Evolutionary conservation across 2,888 invertebrate species (phyloP).

Genomic region (Drosophila acutilabella): DNA sequence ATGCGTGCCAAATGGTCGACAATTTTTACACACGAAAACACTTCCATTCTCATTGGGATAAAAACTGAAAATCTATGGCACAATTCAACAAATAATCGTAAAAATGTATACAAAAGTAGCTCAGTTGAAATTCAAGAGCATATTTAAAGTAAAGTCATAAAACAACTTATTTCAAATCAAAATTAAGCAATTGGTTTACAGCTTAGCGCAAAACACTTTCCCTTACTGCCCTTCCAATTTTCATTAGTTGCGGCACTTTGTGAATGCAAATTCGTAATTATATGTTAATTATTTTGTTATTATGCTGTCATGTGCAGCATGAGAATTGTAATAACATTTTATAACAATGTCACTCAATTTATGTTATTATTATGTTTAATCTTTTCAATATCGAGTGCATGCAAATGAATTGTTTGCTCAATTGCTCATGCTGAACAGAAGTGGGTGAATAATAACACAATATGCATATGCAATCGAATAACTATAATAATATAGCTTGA

Average conservation of each 20-base stretch:
- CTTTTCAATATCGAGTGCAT: slow-evolving; percentile 30
- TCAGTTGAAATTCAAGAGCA: not conserved
- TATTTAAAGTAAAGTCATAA: too few relatives aligned
- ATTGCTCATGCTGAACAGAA: slow-evolving; percentile 24
- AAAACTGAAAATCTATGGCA: slow-evolving; percentile 13
- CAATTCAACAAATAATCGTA: not conserved
- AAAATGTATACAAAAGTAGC: not conserved
- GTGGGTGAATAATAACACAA: not conserved
- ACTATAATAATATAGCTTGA: not conserved
- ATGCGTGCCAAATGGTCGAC: slow-evolving; percentile 70
- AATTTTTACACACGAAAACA: slow-evolving; percentile 43
- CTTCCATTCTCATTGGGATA: not conserved
- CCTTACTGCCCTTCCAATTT: not conserved
- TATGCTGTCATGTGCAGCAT: slow-evolving; percentile 63
- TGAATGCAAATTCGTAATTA: slow-evolving; percentile 65
- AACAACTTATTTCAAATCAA: too few relatives aligned
- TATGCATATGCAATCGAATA: not conserved
- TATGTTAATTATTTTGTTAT: slow-evolving; percentile 68
- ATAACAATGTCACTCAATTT: slow-evolving; percentile 47
- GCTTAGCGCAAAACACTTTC: too few relatives aligned
- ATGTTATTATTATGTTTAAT: slow-evolving; percentile 45
- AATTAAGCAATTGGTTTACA: not conserved
- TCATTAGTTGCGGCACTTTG: slow-evolving; percentile 30
- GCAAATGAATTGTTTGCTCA: slow-evolving; percentile 52
- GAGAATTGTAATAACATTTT: slow-evolving; percentile 51